phyloP scores from a whole-genome alignment of 2,888 invertebrate species.

The Sepiola atlantica region DNA sequence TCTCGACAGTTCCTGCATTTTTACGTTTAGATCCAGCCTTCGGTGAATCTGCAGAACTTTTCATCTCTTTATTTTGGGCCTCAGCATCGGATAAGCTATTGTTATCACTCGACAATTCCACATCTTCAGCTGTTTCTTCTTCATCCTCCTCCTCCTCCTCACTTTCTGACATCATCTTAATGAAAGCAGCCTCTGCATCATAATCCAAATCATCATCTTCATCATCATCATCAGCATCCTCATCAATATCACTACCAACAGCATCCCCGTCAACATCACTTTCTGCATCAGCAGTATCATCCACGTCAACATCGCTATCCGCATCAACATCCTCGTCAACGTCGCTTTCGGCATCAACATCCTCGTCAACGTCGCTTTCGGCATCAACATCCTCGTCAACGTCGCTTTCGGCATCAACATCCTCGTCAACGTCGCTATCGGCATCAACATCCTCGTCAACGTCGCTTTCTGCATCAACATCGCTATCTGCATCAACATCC shows the following conservation, averaged over 20 bases:
- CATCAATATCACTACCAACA: not conserved
- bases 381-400: conserved; percentile 43
- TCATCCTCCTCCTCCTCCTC: conserved; percentile 17
- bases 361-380: not conserved
- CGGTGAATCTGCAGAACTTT: conserved; percentile 41
- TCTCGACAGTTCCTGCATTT: not conserved
- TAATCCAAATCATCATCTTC: not conserved
- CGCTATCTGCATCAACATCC: not conserved
- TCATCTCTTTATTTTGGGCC: conserved; percentile 34
- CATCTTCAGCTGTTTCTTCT: not conserved
- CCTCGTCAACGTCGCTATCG: conserved; percentile 44
- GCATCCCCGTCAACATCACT: not conserved
- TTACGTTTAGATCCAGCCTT: not conserved
- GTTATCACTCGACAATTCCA: not conserved
- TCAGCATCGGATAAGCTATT: not conserved
- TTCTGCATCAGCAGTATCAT: not conserved
- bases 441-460: conserved; percentile 43
- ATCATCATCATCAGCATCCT: not conserved
- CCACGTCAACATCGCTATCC: conserved; percentile 25
- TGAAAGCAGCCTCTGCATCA: not conserved
- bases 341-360: conserved; percentile 48
- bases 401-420: not conserved
- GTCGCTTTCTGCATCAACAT: conserved; percentile 22
- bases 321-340: conserved; percentile 49
- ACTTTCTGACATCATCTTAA: not conserved